Evolutionary conservation across 1,140 invertebrate genomes (phyloP).

Genomic region (Tribolium castaneum): DNA sequence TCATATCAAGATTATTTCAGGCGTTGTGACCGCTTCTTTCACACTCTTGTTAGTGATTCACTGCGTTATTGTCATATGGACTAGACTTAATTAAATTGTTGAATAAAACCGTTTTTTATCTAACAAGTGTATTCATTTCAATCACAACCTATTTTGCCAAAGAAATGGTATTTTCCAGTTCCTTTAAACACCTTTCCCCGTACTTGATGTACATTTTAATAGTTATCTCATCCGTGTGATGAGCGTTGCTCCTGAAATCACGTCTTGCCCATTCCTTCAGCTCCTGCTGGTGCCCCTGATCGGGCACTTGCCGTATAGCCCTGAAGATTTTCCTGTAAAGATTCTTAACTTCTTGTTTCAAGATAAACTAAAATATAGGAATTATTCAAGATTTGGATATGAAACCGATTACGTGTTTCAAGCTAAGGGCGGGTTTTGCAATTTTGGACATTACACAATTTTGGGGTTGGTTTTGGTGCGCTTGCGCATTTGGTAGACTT

Average conservation of each 20-base stretch:
- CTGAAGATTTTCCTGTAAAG: constrained; percentile 79
- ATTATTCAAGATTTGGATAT: neutral
- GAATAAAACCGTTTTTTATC: constrained; percentile 5
- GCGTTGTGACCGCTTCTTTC: constrained; percentile 49
- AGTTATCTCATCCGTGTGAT: constrained; percentile 74
- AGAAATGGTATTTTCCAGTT: constrained; percentile 68
- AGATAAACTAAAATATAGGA: constrained; percentile 73
- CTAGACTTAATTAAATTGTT: constrained; percentile 23
- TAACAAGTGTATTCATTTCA: neutral
- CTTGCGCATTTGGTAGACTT: constrained; percentile 11
- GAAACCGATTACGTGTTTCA: constrained; percentile 47
- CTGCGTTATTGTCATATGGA: constrained; percentile 35
- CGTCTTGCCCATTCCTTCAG: constrained; percentile 75
- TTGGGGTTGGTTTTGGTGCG: neutral
- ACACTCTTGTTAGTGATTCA: constrained; percentile 53
- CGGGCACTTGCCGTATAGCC: constrained; percentile 73
- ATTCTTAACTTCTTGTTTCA: constrained; percentile 80
- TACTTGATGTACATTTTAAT: constrained; percentile 79
- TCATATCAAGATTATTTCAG: constrained; percentile 39
- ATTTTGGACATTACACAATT: constrained; percentile 37
- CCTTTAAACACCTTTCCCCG: constrained; percentile 74
- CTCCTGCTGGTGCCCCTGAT: constrained; percentile 71
- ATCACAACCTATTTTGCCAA: constrained; percentile 38
- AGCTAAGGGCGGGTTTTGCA: constrained; percentile 44
- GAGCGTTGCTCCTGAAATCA: constrained; percentile 77